These are phyloP conservation scores for Orycteropus afer DNA, from an alignment of 2,113 vertebrate genomes.

Conservation along the genomic window DNA sequence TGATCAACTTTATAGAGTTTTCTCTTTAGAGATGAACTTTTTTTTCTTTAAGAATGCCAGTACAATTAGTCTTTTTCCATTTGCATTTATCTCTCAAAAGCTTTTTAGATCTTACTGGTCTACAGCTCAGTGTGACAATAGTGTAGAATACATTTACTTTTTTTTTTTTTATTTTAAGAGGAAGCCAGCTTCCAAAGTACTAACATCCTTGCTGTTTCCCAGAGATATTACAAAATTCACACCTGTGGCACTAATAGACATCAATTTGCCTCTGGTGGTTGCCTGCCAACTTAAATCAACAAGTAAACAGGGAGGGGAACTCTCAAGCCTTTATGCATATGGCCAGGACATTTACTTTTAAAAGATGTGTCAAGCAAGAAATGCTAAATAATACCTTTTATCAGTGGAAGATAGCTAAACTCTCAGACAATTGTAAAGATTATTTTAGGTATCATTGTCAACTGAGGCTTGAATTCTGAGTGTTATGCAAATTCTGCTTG, in stretches of 20 bases:
- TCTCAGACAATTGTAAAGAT: constrained; percentile 46
- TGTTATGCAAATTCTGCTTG: constrained; percentile 58
- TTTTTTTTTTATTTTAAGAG: background rate
- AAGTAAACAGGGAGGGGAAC: background rate
- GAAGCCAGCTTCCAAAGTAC: constrained; percentile 24
- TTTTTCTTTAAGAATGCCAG: constrained; percentile 1
- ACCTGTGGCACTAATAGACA: constrained; percentile 36
- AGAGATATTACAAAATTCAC: background rate
- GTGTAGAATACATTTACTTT: background rate
- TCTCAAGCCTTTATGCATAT: constrained; percentile 34
- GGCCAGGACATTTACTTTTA: constrained; percentile 22
- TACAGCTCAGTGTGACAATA: constrained; percentile 23
- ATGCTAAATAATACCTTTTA: constrained; percentile 46
- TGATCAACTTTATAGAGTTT: constrained; percentile 14
- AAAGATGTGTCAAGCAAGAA: constrained; percentile 46
- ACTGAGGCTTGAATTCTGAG: constrained; percentile 48
- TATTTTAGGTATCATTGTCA: constrained; percentile 53
- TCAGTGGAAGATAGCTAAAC: constrained; percentile 16
- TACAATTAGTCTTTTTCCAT: constrained; percentile 51
- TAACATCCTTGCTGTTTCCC: background rate
- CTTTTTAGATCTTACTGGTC: constrained; percentile 26
- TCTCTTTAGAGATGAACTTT: constrained; percentile 39
- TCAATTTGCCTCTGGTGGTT: constrained; percentile 29
- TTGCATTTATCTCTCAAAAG: constrained; percentile 57
- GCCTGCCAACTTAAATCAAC: background rate